Percentiles rank a stretch among this genome's conserved stretches.
These are phyloP conservation scores for Hylaeus anthracinus DNA, from an alignment of 1,140 invertebrate genomes.

Conservation along the genomic window DNA sequence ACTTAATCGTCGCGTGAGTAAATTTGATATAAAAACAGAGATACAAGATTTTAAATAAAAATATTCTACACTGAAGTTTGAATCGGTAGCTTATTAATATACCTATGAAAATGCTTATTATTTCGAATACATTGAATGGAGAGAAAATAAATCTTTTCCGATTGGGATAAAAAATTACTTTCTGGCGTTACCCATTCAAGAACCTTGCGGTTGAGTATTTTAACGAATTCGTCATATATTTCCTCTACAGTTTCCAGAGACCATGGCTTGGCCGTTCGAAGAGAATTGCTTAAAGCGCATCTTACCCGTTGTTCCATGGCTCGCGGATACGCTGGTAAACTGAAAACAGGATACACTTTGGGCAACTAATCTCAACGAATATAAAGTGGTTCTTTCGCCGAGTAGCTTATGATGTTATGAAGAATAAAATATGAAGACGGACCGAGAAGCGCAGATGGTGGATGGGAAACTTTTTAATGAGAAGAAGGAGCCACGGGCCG, in stretches of 20 bases:
- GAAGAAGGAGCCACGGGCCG: constrained; percentile 26
- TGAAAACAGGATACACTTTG: constrained; percentile 20
- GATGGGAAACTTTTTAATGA: constrained; percentile 63
- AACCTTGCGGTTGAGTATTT: neutral
- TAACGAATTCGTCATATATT: neutral
- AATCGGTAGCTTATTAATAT: no score
- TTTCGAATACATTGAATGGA: no score
- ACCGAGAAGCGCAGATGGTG: constrained; percentile 54
- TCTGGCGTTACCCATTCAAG: no score
- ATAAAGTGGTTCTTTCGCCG: constrained; percentile 50
- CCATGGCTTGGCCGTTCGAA: neutral
- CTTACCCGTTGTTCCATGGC: neutral
- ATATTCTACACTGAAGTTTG: no score
- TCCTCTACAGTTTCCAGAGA: no score
- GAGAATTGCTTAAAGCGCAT: neutral
- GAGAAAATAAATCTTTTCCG: no score
- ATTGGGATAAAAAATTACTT: no score
- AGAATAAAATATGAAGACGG: constrained; percentile 63
- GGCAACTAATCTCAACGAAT: constrained; percentile 48
- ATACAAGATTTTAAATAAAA: no score
- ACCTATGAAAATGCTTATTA: no score
- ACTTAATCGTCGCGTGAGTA: no score
- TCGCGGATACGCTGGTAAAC: neutral
- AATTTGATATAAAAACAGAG: no score
- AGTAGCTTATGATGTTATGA: constrained; percentile 48